Evolutionary conservation across 2,888 invertebrate species (phyloP), one percentile per base, ranked within the genome.

Genomic region (Ormyrus pomaceus): DNA sequence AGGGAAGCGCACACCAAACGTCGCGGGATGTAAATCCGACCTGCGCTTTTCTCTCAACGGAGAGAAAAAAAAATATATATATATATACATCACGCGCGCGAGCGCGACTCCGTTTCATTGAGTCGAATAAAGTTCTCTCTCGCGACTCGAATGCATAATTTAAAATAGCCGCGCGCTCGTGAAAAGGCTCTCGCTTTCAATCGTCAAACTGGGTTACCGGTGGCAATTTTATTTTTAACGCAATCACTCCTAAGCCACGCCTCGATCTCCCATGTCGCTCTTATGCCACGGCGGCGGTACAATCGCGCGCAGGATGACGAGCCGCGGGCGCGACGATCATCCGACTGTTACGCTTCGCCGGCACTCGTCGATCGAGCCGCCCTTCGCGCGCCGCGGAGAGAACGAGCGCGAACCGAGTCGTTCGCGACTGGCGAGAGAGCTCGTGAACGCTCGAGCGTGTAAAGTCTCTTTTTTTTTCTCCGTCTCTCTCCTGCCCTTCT

Each of bases 221-320:
- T 59, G 65, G 72, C 76, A 76, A 81, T 80, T 80, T 80, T 80
- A 77, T 81, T 77, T 77, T 81, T 69, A 81, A 77, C 77, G 69
- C 77, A 73, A 73, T 74, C 74, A 45, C 53, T 58, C 34, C 55
- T 19, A 61, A 65, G 62, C 69, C 73, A 62, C 53, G 66, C 58
- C 77, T 73, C 69, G 55, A 73, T 77, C 80, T 61, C 51, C 45
- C 9, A 48, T 50, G 55, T 55, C 70, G 10, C 13, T 75, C 58
- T 13, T n/a, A 2, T 11, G 6, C 8, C 3, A 10, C 53, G 5
- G 6, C 53, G 5, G 6, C 13, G 0, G 48, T 19, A 51, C 11
- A 45, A 11, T 46, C 46, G 9, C 58, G 56, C 6, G 19, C 11
- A 53, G 50, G 50, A 48, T 50, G 13, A 11, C 48, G 34, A 46